Percentiles rank a stretch among this genome's conserved stretches.
These are phyloP conservation scores for Lampropteryx suffumata DNA, from an alignment of 2,888 invertebrate genomes.

Conservation along the genomic window DNA sequence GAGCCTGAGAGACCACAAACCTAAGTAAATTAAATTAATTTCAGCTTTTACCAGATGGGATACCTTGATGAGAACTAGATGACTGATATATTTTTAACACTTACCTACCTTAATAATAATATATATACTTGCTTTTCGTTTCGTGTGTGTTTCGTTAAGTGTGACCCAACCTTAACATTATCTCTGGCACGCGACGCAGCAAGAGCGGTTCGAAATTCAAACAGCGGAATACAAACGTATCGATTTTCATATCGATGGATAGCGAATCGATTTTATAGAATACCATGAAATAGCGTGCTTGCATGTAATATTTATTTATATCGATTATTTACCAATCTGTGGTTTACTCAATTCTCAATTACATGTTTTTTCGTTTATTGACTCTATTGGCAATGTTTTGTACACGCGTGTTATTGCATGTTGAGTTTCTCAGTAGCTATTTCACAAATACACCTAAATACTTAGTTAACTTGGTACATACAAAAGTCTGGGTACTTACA, in stretches of 20 bases:
- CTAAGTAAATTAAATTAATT: too few relatives aligned
- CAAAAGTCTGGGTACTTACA: too few relatives aligned
- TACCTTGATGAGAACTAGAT: too few relatives aligned
- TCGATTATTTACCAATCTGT: slow-evolving; percentile 13
- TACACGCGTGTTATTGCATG: slow-evolving; percentile 7
- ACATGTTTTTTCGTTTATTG: slow-evolving; percentile 1
- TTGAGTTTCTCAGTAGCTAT: not conserved
- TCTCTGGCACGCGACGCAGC: slow-evolving; percentile 66
- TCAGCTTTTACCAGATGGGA: too few relatives aligned
- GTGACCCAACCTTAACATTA: slow-evolving; percentile 33
- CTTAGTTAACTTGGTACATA: too few relatives aligned
- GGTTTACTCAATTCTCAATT: slow-evolving; percentile 12
- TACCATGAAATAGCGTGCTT: slow-evolving; percentile 48
- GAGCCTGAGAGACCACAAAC: too few relatives aligned
- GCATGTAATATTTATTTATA: slow-evolving; percentile 51
- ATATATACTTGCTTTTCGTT: too few relatives aligned
- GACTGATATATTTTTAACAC: too few relatives aligned
- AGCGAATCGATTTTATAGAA: slow-evolving; percentile 62
- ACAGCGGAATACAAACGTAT: slow-evolving; percentile 48
- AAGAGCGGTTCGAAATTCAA: slow-evolving; percentile 48
- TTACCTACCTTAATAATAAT: too few relatives aligned
- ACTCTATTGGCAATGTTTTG: not conserved
- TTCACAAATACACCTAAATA: not conserved
- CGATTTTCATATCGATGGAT: slow-evolving; percentile 40
- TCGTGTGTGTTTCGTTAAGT: too few relatives aligned